Percentiles rank a stretch among this genome's conserved stretches.
Conservation (phyloP, 2,888 invertebrate species). For the Heliconius cydno region DNA sequence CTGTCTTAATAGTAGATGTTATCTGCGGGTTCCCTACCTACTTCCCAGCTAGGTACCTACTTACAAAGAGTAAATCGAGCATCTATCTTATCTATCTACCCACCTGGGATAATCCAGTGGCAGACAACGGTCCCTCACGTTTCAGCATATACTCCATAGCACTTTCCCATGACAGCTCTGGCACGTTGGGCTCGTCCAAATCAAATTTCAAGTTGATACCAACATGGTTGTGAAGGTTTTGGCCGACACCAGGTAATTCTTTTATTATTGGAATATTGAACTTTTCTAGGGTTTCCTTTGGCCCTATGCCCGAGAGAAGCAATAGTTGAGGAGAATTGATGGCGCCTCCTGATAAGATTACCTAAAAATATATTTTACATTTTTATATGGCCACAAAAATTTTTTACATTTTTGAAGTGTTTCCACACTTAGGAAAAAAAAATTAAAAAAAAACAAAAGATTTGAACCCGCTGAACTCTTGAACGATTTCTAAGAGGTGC, state of each 20-base stretch:
- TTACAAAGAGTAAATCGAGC: not conserved
- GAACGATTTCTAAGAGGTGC: too few species aligned
- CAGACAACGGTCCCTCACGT: slow-evolving; percentile 85
- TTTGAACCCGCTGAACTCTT: too few species aligned
- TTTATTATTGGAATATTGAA: slow-evolving; percentile 84
- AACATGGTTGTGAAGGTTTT: slow-evolving; percentile 88
- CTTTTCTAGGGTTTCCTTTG: slow-evolving; percentile 82
- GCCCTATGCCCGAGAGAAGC: slow-evolving; percentile 86
- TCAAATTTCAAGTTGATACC: slow-evolving; percentile 84
- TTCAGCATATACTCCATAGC: slow-evolving; percentile 85
- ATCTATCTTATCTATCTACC: not conserved
- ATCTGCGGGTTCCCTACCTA: too few species aligned
- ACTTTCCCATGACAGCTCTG: slow-evolving; percentile 84
- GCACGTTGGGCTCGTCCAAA: slow-evolving; percentile 77
- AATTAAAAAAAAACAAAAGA: too few species aligned
- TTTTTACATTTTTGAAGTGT: too few species aligned
- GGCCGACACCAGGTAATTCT: slow-evolving; percentile 87
- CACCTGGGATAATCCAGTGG: slow-evolving; percentile 87
- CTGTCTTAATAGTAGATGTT: not conserved
- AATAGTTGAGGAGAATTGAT: slow-evolving; percentile 87
- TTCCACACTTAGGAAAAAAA: too few species aligned
- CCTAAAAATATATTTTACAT: slow-evolving; percentile 50
- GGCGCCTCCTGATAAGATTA: slow-evolving; percentile 85
- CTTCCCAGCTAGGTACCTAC: too few species aligned
- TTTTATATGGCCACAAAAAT: too few species aligned